Conservation (phyloP, 2,113 vertebrate species). For the Nesoenas mayeri region DNA sequence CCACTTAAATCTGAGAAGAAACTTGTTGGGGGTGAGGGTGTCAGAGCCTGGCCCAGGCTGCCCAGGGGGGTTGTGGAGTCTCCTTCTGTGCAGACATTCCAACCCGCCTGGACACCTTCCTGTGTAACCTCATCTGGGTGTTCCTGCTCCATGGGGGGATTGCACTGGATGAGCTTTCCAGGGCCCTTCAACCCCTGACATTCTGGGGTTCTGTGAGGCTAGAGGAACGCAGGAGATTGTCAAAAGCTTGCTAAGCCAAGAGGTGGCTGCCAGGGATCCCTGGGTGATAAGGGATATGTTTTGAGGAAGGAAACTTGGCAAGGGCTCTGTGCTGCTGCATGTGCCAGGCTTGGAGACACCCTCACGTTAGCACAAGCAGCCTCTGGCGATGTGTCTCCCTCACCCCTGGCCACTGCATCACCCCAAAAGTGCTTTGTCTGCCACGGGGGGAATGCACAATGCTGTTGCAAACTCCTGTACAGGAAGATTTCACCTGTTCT, state of each 20-base stretch:
- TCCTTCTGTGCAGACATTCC: no score
- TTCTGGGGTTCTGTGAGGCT: background rate
- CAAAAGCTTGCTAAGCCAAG: background rate
- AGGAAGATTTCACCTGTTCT: background rate
- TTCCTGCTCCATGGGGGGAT: no score
- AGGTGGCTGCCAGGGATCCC: background rate
- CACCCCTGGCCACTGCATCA: background rate
- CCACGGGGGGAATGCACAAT: background rate
- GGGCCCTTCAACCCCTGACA: no score
- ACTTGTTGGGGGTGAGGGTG: no score
- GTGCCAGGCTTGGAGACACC: background rate
- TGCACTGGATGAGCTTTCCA: no score
- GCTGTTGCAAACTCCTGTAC: background rate
- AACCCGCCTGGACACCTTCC: no score
- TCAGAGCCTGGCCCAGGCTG: no score
- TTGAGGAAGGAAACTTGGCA: background rate
- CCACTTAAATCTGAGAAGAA: no score
- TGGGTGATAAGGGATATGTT: rapidly evolving
- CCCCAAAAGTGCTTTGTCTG: background rate
- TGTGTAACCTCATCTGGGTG: no score
- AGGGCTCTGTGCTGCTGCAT: background rate
- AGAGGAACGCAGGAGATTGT: background rate
- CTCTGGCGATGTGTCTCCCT: background rate
- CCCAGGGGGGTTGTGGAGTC: no score
- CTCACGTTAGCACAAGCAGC: background rate